Percentiles rank a stretch among this genome's conserved stretches.
Conservation (phyloP, 2,888 invertebrate genomes). For the Paralinhomoeus sp. region DNA sequence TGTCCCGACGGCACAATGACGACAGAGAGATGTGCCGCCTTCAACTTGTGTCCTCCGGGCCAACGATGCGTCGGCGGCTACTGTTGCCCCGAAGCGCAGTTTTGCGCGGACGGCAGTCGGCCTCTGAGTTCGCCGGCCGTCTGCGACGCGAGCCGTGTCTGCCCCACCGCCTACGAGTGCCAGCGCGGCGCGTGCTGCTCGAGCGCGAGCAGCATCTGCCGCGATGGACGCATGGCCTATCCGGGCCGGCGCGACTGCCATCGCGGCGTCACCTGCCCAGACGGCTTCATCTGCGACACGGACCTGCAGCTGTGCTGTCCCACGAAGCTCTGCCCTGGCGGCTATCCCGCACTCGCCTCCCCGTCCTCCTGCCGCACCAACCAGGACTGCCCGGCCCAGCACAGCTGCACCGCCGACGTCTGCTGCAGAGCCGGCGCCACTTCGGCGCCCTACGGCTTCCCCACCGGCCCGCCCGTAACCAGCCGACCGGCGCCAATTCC, state of each 20-base stretch:
- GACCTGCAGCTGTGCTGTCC: background rate
- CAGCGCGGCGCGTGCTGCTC: background rate
- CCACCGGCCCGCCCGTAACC: no score
- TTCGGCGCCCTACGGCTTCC: no score
- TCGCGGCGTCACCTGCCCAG: background rate
- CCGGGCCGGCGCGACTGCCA: background rate
- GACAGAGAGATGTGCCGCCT: no score
- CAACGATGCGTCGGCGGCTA: background rate
- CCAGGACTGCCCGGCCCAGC: no score
- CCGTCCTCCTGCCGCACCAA: no score
- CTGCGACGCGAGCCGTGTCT: background rate
- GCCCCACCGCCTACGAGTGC: background rate
- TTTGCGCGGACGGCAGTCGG: background rate
- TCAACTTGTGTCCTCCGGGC: no score
- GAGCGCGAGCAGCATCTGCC: background rate
- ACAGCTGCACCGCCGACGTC: no score
- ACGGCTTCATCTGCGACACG: background rate
- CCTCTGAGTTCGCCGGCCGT: background rate
- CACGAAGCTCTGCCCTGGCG: no score
- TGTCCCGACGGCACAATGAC: no score
- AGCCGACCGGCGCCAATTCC: no score
- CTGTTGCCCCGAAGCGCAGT: background rate
- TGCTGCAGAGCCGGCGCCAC: no score
- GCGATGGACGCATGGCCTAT: background rate
- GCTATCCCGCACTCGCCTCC: no score